Evolutionary conservation across 2,113 vertebrate species (phyloP).

Genomic region (Tychaedon coryphoeus): DNA sequence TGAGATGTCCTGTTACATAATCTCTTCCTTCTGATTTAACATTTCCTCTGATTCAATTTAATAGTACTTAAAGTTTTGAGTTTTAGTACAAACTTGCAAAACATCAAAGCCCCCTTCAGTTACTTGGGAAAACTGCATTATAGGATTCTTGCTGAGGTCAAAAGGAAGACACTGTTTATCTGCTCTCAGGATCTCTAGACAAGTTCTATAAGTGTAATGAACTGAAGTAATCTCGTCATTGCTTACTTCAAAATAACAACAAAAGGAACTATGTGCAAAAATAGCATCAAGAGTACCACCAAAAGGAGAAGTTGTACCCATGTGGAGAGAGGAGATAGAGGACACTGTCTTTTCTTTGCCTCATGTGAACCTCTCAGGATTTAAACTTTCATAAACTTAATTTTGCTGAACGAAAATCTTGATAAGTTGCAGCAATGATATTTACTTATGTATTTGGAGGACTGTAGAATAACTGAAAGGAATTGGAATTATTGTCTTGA

Average conservation of each 20-base stretch:
- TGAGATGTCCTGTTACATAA: neutral
- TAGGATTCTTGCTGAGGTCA: neutral
- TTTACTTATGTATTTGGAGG: neutral
- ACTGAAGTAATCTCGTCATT: neutral
- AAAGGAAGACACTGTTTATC: accelerated
- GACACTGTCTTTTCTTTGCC: neutral
- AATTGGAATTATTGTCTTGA: neutral
- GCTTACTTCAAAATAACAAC: neutral
- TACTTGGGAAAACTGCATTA: neutral
- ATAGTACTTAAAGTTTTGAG: neutral
- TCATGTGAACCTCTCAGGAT: accelerated
- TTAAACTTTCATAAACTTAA: neutral
- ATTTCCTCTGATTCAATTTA: neutral
- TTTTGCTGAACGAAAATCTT: neutral
- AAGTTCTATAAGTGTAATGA: neutral
- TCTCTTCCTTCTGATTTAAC: neutral
- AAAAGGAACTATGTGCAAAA: neutral
- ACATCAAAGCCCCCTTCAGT: neutral
- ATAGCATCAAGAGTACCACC: neutral
- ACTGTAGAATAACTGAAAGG: neutral
- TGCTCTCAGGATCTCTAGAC: neutral
- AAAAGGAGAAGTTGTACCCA: neutral
- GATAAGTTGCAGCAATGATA: neutral
- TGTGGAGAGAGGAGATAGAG: neutral
- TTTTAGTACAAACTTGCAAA: neutral